Evolutionary conservation across 1,140 invertebrate genomes (phyloP), one percentile per base, ranked within the genome.

Genomic region (Armadillidium nasatum): DNA sequence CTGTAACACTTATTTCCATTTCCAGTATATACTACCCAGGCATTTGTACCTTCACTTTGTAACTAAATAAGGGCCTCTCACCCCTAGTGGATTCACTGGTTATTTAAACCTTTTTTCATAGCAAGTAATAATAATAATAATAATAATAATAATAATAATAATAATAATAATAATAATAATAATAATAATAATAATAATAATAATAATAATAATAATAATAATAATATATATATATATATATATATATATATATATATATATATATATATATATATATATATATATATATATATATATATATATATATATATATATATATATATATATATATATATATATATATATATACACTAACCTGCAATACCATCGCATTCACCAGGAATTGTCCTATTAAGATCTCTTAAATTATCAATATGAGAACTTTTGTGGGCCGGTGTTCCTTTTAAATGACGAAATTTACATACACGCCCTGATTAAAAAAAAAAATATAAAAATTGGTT

Each of bases 341-440:
- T 45, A 60, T 33, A 77, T 15, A 33, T 33, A 54, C 22, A 82
- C 78, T 88, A 86, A 92, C 91, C 91, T 84, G 93, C 92, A 84
- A 97, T 95, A 67, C 94, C 92, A 86, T 97, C 93, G 84, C 94
- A 95, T 85, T 97, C 95, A 43, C 94, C 93, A 6, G 94, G 93
- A 82, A 97, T 91, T 83, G 94, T 94, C 67, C 93, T 89, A 84
- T 93, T 94, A 9, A 97, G 87, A 83, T 95, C 95, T 70, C 93
- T 88, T 71, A 97, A 88, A 84, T 97, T 97, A 83, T 96, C 95
- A 80, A 97, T 93, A 82, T 96, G 93, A 0, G 90, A 91, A 19
- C 92, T 94, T 85, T 95, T 95, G 84, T 96, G 94, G 9, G 91
- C 90, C 1, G 93, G 89, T 7, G 92, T 94, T 44, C 94, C 94